phyloP scores from a whole-genome alignment of 2,888 invertebrate genomes.

The Syrphus vitripennis region DNA sequence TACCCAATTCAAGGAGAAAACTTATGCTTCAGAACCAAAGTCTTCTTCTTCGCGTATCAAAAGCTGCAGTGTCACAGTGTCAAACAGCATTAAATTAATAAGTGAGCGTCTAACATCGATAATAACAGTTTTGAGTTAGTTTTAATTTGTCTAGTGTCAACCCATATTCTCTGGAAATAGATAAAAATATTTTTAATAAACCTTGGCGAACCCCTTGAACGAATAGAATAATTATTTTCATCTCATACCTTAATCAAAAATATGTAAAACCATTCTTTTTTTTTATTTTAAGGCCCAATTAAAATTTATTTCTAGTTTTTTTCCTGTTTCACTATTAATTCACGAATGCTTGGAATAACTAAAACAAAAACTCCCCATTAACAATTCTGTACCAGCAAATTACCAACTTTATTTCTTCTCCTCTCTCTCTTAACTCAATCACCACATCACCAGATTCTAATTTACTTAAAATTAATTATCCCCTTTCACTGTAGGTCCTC shows the following conservation, averaged over 20 bases:
- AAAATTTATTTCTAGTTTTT: not conserved
- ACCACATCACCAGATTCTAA: conserved; percentile 41
- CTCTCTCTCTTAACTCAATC: conserved; percentile 4
- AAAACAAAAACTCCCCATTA: conserved; percentile 24
- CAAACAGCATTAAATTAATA: too few species aligned
- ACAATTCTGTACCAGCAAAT: conserved; percentile 28
- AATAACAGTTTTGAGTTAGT: too few species aligned
- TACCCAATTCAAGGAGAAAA: too few species aligned
- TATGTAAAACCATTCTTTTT: not conserved
- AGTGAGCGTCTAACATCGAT: too few species aligned
- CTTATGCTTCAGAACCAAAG: too few species aligned
- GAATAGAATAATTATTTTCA: not conserved
- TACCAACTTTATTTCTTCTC: not conserved
- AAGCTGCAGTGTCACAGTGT: too few species aligned
- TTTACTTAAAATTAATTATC: conserved; percentile 64
- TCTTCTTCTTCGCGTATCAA: too few species aligned
- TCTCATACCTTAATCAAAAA: not conserved
- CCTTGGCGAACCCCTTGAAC: not conserved
- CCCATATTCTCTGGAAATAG: too few species aligned
- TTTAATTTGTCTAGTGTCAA: too few species aligned
- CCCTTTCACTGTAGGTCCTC: not conserved
- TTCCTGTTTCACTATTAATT: not conserved
- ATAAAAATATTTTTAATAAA: not conserved
- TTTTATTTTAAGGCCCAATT: not conserved
- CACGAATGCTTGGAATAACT: not conserved